Evolutionary conservation across 2,888 invertebrate genomes (phyloP).

Genomic region (Mimumesa dahlbomi): DNA sequence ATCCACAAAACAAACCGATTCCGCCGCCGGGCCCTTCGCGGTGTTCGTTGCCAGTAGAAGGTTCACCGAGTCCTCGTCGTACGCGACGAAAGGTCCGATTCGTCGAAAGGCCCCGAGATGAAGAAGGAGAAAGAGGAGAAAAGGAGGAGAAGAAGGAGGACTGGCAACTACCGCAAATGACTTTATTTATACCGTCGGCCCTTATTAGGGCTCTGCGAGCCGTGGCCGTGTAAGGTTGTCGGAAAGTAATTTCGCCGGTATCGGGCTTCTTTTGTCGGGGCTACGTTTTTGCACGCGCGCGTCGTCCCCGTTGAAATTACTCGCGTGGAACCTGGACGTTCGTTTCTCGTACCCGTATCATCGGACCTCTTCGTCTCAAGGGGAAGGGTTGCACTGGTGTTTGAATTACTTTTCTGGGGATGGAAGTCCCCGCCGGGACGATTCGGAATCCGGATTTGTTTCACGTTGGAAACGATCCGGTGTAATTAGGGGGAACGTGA

Average conservation of each 20-base stretch:
- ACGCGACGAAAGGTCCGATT: slow-evolving; percentile 57
- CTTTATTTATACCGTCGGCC: slow-evolving; percentile 58
- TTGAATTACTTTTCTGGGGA: no score
- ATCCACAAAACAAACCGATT: slow-evolving; percentile 63
- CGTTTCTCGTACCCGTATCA: neutral
- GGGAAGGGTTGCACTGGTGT: no score
- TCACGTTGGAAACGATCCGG: no score
- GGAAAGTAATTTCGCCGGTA: slow-evolving; percentile 43
- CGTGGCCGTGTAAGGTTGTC: slow-evolving; percentile 42
- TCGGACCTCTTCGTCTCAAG: no score
- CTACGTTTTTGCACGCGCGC: slow-evolving; percentile 23
- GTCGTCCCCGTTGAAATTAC: slow-evolving; percentile 22
- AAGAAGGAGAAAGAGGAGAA: no score
- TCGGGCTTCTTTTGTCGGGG: slow-evolving; percentile 39
- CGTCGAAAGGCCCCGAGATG: slow-evolving; percentile 49
- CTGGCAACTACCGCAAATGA: slow-evolving; percentile 57
- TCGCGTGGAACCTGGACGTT: slow-evolving; percentile 29
- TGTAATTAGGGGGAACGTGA: no score
- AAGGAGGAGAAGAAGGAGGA: no score
- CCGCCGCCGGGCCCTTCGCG: slow-evolving; percentile 3
- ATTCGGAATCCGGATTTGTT: no score
- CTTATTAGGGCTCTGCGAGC: slow-evolving; percentile 50
- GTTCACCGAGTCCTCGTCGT: slow-evolving; percentile 22
- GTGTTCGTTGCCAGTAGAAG: no score
- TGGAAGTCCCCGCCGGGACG: no score